phyloP scores from a whole-genome alignment of 2,888 invertebrate genomes.

The Scaptomyza flava region DNA sequence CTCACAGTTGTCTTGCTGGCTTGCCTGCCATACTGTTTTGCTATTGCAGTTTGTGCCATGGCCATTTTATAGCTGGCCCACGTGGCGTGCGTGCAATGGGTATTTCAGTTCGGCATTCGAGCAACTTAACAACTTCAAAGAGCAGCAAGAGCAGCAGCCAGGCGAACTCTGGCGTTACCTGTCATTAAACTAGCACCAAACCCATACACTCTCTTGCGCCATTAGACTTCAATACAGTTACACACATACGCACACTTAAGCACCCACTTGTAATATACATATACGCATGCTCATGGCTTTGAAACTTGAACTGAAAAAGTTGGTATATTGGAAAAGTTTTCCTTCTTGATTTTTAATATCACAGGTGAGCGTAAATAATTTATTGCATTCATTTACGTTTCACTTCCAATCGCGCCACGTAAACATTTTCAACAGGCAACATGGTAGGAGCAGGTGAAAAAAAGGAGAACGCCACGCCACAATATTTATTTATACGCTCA shows the following conservation, averaged over 20 bases:
- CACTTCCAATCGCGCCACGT: constrained; percentile 76
- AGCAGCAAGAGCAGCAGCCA: constrained; percentile 25
- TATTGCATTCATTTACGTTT: constrained; percentile 82
- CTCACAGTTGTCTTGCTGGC: constrained; percentile 14
- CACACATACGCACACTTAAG: constrained; percentile 13
- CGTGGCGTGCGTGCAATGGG: constrained; percentile 48
- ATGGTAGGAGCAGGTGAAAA: not conserved
- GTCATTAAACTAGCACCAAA: constrained; percentile 63
- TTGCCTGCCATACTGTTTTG: not conserved
- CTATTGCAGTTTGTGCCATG: constrained; percentile 15
- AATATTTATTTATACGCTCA: constrained; percentile 65
- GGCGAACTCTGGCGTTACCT: constrained; percentile 51
- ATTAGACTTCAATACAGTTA: not conserved
- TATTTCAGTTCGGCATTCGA: constrained; percentile 32
- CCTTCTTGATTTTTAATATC: constrained; percentile 81
- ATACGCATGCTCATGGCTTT: constrained; percentile 48
- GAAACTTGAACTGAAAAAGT: constrained; percentile 68
- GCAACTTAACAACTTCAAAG: constrained; percentile 64
- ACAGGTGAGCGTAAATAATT: constrained; percentile 81
- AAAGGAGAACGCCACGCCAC: constrained; percentile 20
- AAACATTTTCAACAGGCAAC: constrained; percentile 56
- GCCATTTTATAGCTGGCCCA: constrained; percentile 22
- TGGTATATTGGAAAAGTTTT: constrained; percentile 81
- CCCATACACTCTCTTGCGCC: constrained; percentile 12
- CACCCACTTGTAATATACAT: constrained; percentile 19